Conservation (phyloP, 2,797 vertebrate genomes). For the Hyperoplus immaculatus region DNA sequence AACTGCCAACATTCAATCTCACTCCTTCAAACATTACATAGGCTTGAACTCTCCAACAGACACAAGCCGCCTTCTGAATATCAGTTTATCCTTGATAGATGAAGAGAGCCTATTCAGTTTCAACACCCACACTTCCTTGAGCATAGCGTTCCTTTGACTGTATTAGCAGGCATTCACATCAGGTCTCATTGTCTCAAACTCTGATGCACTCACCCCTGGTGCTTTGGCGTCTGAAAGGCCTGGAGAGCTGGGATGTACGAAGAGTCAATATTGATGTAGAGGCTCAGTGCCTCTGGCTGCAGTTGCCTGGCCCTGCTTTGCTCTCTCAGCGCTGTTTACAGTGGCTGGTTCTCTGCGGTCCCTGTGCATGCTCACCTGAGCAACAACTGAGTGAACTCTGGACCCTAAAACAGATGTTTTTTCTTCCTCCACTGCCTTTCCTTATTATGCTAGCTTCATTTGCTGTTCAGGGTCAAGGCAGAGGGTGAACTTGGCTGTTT, state of each 20-base stretch:
- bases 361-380: slow-evolving; percentile 54
- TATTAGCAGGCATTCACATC: slow-evolving; percentile 21
- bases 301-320: slow-evolving; percentile 36
- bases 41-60: slow-evolving; percentile 2
- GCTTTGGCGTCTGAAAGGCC: slow-evolving; percentile 39
- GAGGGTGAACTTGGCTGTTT: slow-evolving; percentile 14
- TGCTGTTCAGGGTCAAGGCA: slow-evolving; percentile 32
- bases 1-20: slow-evolving; percentile 1
- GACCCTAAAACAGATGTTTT: slow-evolving; percentile 67
- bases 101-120: neutral
- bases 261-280: slow-evolving; percentile 71
- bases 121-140: slow-evolving; percentile 15
- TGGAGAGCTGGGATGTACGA: slow-evolving; percentile 34
- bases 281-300: slow-evolving; percentile 48
- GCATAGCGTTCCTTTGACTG: slow-evolving; percentile 21
- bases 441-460: slow-evolving; percentile 53
- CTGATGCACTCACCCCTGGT: slow-evolving; percentile 2
- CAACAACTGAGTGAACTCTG: slow-evolving; percentile 65
- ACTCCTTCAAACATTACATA: neutral
- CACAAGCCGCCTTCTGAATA: neutral
- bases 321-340: slow-evolving; percentile 60
- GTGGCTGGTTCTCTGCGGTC: slow-evolving; percentile 47
- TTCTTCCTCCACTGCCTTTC: slow-evolving; percentile 30
- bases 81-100: slow-evolving; percentile 19
- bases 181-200: slow-evolving; percentile 18